Conservation (phyloP, 2,113 vertebrate genomes). For the Blennius ocellaris region DNA sequence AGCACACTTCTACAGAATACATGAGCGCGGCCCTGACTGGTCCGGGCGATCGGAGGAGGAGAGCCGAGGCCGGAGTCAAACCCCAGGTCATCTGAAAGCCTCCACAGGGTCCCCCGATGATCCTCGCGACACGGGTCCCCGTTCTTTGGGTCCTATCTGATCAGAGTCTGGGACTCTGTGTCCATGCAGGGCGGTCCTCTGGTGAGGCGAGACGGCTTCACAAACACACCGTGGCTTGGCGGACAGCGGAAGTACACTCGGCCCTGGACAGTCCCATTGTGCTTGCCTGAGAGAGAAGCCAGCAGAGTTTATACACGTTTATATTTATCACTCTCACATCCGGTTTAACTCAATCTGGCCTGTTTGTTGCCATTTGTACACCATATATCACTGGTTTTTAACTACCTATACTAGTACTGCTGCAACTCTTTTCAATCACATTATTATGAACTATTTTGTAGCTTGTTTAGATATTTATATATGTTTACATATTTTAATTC, state of each 20-base stretch:
- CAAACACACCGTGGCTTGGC: slow-evolving; percentile 86
- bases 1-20: slow-evolving; percentile 30
- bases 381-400: too few relatives aligned
- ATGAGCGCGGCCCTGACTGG: slow-evolving; percentile 35
- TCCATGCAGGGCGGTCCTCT: slow-evolving; percentile 79
- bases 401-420: too few relatives aligned
- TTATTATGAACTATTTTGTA: too few relatives aligned
- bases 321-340: too few relatives aligned
- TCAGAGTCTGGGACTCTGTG: slow-evolving; percentile 73
- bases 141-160: slow-evolving; percentile 76
- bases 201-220: slow-evolving; percentile 85
- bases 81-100: not conserved
- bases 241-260: slow-evolving; percentile 87
- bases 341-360: too few relatives aligned
- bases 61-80: not conserved
- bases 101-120: slow-evolving; percentile 36
- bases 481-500: too few relatives aligned
- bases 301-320: not conserved
- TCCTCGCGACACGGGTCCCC: slow-evolving; percentile 38
- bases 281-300: slow-evolving; percentile 84
- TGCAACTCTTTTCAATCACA: too few relatives aligned
- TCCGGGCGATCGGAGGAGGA: slow-evolving; percentile 11
- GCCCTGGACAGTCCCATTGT: slow-evolving; percentile 87
- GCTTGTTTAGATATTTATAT: too few relatives aligned
- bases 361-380: too few relatives aligned